These are phyloP conservation scores for Campoletis raptor DNA, from an alignment of 2,888 invertebrate genomes.

Conservation along the genomic window DNA sequence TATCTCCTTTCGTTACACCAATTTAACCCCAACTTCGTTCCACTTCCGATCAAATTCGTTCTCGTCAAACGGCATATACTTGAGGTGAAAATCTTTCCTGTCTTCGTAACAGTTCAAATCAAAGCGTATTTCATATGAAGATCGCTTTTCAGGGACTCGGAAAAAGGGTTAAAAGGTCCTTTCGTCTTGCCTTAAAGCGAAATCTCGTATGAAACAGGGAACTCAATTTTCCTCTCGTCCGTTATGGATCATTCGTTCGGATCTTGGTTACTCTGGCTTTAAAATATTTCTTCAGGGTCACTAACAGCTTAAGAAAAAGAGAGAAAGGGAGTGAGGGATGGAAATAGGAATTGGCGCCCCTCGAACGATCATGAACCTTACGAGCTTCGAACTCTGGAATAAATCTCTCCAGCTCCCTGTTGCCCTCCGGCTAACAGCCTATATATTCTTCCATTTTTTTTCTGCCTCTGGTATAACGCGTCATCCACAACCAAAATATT, in stretches of 20 bases:
- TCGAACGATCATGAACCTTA: conserved; percentile 73
- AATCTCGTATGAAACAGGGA: conserved; percentile 25
- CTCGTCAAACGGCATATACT: conserved; percentile 18
- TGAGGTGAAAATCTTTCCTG: conserved; percentile 4
- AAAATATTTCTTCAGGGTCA: conserved; percentile 72
- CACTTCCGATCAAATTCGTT: conserved; percentile 18
- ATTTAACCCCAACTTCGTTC: conserved; percentile 23
- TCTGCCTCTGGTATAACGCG: conserved; percentile 66
- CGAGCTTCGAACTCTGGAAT: conserved; percentile 80
- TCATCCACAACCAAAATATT: conserved; percentile 63
- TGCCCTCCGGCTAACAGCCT: conserved; percentile 74
- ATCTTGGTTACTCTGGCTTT: conserved; percentile 58
- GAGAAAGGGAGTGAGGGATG: conserved; percentile 60
- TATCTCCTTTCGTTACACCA: conserved; percentile 45
- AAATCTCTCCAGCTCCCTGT: conserved; percentile 84
- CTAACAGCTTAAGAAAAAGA: conserved; percentile 36
- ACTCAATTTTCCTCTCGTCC: conserved; percentile 48
- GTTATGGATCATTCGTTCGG: conserved; percentile 81
- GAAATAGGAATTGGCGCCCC: conserved; percentile 70
- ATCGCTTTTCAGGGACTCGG: conserved; percentile 13
- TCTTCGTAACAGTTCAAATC: neutral
- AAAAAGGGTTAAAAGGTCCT: conserved; percentile 18
- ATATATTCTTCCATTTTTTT: conserved; percentile 24
- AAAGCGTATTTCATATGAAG: conserved; percentile 11
- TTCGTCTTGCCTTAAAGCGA: conserved; percentile 1